A percentile compares a stretch with the other conserved stretches of the same genome.
phyloP scores from a whole-genome alignment of 2,888 invertebrate genomes.

The Apamea anceps region DNA sequence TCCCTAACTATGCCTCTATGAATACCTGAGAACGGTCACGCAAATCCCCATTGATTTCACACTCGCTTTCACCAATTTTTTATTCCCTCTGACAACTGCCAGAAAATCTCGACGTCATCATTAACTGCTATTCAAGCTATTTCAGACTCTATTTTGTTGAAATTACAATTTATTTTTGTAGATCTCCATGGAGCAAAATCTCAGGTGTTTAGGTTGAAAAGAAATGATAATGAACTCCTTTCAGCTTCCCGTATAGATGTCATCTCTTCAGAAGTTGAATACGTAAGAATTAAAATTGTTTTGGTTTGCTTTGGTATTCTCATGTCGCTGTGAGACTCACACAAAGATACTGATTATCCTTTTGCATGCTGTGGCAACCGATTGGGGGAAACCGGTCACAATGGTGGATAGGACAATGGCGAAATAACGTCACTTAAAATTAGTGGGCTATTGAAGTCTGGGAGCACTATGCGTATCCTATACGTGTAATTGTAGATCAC shows the following conservation, averaged over 20 bases:
- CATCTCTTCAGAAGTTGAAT: constrained; percentile 71
- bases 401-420: constrained; percentile 36
- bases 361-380: constrained; percentile 3
- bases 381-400: constrained; percentile 25
- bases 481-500: neutral
- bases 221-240: constrained; percentile 80
- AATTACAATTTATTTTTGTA: constrained; percentile 19
- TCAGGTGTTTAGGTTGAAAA: constrained; percentile 78
- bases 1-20: constrained; percentile 48
- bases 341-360: constrained; percentile 15
- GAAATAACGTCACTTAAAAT: constrained; percentile 54
- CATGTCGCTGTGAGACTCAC: constrained; percentile 14
- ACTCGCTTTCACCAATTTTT: constrained; percentile 62
- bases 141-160: constrained; percentile 18
- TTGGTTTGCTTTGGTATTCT: constrained; percentile 68
- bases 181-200: constrained; percentile 54
- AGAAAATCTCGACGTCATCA: constrained; percentile 62
- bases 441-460: constrained; percentile 50
- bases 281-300: constrained; percentile 71
- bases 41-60: constrained; percentile 66
- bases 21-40: constrained; percentile 57
- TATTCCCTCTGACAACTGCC: constrained; percentile 61
- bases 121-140: constrained; percentile 52
- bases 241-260: constrained; percentile 70
- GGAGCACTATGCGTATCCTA: neutral